phyloP scores from a whole-genome alignment of 2,888 invertebrate species.

The Myopa tessellatipennis region DNA sequence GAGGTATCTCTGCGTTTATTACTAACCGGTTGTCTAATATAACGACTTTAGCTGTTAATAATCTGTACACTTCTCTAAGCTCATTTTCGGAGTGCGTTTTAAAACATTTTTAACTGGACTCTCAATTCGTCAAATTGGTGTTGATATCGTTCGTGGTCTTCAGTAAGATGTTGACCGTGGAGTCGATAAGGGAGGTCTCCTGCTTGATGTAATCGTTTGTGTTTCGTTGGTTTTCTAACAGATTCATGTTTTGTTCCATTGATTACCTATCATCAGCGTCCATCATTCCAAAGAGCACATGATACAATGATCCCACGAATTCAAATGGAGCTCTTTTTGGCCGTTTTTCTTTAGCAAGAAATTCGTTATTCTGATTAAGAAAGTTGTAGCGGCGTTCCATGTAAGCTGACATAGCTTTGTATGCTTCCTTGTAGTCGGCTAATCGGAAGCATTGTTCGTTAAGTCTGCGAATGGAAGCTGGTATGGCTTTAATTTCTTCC shows the following conservation, averaged over 20 bases:
- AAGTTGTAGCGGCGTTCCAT: too few relatives aligned
- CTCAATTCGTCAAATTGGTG: not conserved
- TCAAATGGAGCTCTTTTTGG: too few relatives aligned
- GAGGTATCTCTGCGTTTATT: constrained; percentile 25
- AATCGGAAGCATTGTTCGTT: too few relatives aligned
- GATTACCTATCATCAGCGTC: constrained; percentile 30
- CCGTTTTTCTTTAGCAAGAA: not conserved
- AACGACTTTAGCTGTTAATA: constrained; percentile 22
- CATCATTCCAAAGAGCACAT: constrained; percentile 22
- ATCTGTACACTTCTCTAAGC: constrained; percentile 12
- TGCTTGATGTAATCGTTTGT: constrained; percentile 12
- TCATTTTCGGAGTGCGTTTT: constrained; percentile 10
- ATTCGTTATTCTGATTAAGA: not conserved
- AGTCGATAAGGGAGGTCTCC: constrained; percentile 31
- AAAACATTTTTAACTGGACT: not conserved
- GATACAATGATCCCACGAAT: not conserved
- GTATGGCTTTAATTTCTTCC: too few relatives aligned
- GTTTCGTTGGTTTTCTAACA: constrained; percentile 28
- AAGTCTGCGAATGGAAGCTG: not conserved
- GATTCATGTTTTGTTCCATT: constrained; percentile 31
- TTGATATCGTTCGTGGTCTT: constrained; percentile 38
- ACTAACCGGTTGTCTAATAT: constrained; percentile 23
- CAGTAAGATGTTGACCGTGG: constrained; percentile 34
- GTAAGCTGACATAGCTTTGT: too few relatives aligned
- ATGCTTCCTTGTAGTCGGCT: too few relatives aligned